Percentiles rank a stretch among this genome's conserved stretches.
Evolutionary conservation across 1,140 invertebrate genomes (phyloP).

Genomic region (Drosophila nebulosa): DNA sequence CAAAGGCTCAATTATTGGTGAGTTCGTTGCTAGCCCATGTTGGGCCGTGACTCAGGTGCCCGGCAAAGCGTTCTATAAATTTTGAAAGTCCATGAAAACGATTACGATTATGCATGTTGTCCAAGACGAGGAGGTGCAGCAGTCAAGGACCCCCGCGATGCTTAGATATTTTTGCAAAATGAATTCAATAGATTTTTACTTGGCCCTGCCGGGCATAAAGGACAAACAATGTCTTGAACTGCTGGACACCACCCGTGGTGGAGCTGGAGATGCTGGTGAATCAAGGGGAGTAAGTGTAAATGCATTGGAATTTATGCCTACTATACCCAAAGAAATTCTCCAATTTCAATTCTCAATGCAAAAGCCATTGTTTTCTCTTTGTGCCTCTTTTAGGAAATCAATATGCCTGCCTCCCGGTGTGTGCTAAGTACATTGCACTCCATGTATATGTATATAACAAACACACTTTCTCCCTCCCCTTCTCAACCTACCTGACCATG

Average conservation of each 20-base stretch:
- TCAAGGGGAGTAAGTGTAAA: conserved; percentile 5
- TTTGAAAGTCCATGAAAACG: conserved; percentile 51
- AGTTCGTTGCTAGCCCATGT: conserved; percentile 19
- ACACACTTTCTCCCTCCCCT: neutral
- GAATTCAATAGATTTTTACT: conserved; percentile 62
- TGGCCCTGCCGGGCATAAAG: neutral
- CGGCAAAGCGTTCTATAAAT: conserved; percentile 75
- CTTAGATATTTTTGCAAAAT: conserved; percentile 46
- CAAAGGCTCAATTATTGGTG: conserved; percentile 71
- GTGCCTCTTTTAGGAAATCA: neutral
- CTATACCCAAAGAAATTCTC: neutral
- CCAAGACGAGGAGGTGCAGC: conserved; percentile 15
- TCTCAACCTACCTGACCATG: conserved; percentile 17
- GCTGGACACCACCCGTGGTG: conserved; percentile 28
- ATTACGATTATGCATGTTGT: conserved; percentile 76
- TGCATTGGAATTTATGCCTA: conserved; percentile 45
- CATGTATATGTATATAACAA: neutral
- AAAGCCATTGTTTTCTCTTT: neutral
- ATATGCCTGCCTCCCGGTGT: neutral
- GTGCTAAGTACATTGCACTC: neutral
- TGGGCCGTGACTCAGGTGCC: conserved; percentile 65
- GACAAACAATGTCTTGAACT: conserved; percentile 46
- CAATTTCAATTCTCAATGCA: neutral
- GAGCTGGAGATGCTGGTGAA: neutral
- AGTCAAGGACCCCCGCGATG: conserved; percentile 30